Evolutionary conservation across 2,797 vertebrate genomes (phyloP).

Genomic region (Macropodus opercularis): DNA sequence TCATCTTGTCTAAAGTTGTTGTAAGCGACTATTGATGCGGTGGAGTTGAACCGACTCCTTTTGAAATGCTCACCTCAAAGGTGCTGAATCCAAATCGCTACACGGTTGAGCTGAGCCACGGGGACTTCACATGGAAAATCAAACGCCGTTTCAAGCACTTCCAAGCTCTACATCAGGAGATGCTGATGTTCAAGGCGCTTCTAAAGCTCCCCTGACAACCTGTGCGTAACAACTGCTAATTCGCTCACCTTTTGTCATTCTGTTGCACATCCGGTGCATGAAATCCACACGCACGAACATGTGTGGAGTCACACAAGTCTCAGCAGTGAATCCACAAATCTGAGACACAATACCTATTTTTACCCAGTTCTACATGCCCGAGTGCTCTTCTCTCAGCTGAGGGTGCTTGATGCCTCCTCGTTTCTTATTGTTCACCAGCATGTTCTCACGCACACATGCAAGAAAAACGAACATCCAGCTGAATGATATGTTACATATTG

Average conservation of each 20-base stretch:
- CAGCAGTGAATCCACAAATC: constrained; percentile 8
- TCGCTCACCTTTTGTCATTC: constrained; percentile 53
- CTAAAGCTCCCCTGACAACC: constrained; percentile 72
- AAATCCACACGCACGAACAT: constrained; percentile 9
- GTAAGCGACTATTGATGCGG: constrained; percentile 59
- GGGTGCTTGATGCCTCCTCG: constrained; percentile 46
- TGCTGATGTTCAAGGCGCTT: constrained; percentile 74
- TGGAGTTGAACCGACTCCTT: constrained; percentile 57
- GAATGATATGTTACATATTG: constrained; percentile 11
- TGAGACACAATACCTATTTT: constrained; percentile 41
- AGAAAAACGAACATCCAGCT: constrained; percentile 28
- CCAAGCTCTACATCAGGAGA: constrained; percentile 73
- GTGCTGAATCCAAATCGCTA: constrained; percentile 76
- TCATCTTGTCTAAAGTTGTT: constrained; percentile 67
- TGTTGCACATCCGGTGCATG: constrained; percentile 28
- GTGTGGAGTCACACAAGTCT: constrained; percentile 23
- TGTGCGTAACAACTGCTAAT: constrained; percentile 68
- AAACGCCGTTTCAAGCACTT: constrained; percentile 77
- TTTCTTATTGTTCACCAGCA: constrained; percentile 45
- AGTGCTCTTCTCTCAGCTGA: constrained; percentile 65
- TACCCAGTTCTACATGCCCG: constrained; percentile 21
- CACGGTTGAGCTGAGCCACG: constrained; percentile 69
- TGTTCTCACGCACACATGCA: constrained; percentile 36
- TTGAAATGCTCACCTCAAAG: constrained; percentile 72
- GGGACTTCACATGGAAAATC: constrained; percentile 76